Conservation (phyloP, 2,888 invertebrate species). For the Drosophila suboccidentalis region DNA sequence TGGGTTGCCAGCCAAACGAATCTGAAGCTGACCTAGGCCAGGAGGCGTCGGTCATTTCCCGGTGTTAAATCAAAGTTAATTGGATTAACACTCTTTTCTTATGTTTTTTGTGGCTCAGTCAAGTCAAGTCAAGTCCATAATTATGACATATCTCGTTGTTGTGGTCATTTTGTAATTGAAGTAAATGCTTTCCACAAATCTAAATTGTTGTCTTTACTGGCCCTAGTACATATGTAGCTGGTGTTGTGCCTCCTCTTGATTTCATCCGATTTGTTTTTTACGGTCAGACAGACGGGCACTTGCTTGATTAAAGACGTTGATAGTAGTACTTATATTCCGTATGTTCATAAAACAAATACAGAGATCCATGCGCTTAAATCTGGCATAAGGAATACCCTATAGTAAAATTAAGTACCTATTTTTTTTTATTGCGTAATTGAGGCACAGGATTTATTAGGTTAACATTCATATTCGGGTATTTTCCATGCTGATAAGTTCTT, state of each 20-base stretch:
- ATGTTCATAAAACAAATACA: slow-evolving; percentile 1
- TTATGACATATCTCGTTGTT: slow-evolving; percentile 63
- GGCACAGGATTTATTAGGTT: no score
- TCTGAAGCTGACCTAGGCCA: slow-evolving; percentile 59
- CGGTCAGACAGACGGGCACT: slow-evolving; percentile 67
- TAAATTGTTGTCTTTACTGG: slow-evolving; percentile 44
- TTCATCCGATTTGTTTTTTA: slow-evolving; percentile 37
- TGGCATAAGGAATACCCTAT: slow-evolving; percentile 33
- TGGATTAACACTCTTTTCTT: slow-evolving; percentile 71
- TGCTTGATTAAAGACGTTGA: slow-evolving; percentile 63
- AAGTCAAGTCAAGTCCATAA: slow-evolving; percentile 49
- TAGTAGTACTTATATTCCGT: slow-evolving; percentile 23
- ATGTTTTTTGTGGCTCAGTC: slow-evolving; percentile 12
- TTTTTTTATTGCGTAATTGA: no score
- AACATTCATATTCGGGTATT: slow-evolving; percentile 23
- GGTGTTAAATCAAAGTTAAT: slow-evolving; percentile 68
- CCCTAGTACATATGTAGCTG: background rate
- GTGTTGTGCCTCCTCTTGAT: slow-evolving; percentile 14
- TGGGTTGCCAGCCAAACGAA: slow-evolving; percentile 9
- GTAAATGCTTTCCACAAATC: slow-evolving; percentile 46
- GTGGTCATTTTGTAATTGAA: slow-evolving; percentile 70
- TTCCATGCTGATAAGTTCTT: slow-evolving; percentile 34
- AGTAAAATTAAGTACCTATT: slow-evolving; percentile 3
- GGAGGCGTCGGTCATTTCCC: slow-evolving; percentile 57
- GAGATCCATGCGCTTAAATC: background rate